Evolutionary conservation across 2,113 vertebrate species (phyloP).

Genomic region (Nannospalax galili): DNA sequence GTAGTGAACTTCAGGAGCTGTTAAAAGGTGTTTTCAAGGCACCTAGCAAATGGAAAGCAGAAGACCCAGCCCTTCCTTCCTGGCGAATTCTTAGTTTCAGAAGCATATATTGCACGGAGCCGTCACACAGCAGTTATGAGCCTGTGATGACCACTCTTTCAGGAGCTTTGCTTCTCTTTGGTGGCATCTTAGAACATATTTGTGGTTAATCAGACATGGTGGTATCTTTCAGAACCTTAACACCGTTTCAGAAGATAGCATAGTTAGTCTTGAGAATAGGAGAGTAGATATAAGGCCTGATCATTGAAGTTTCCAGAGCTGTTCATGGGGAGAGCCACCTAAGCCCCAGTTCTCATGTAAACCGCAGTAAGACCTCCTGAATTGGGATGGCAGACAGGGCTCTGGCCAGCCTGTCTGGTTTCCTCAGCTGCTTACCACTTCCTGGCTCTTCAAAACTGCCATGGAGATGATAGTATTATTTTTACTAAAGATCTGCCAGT

Average conservation of each 20-base stretch:
- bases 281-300: not conserved
- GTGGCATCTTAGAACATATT: not conserved
- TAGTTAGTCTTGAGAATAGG: not conserved
- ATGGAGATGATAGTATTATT: not conserved
- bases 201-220: not conserved
- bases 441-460: not conserved
- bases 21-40: not conserved
- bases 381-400: too few relatives aligned
- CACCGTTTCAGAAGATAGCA: not conserved
- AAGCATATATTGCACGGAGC: fast-evolving
- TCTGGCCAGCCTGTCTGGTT: fast-evolving
- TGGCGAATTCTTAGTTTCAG: not conserved
- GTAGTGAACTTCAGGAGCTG: not conserved
- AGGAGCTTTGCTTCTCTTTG: not conserved
- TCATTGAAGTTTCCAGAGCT: not conserved
- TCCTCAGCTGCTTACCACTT: fast-evolving
- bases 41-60: fast-evolving
- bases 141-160: fast-evolving
- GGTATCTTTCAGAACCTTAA: not conserved
- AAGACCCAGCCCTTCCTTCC: not conserved
- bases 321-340: not conserved
- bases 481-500: not conserved
- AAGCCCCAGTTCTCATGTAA: not conserved
- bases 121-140: not conserved
- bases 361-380: fast-evolving